These are phyloP conservation scores for Cyanocitta stelleri DNA, from an alignment of 2,113 vertebrate genomes.

Conservation along the genomic window DNA sequence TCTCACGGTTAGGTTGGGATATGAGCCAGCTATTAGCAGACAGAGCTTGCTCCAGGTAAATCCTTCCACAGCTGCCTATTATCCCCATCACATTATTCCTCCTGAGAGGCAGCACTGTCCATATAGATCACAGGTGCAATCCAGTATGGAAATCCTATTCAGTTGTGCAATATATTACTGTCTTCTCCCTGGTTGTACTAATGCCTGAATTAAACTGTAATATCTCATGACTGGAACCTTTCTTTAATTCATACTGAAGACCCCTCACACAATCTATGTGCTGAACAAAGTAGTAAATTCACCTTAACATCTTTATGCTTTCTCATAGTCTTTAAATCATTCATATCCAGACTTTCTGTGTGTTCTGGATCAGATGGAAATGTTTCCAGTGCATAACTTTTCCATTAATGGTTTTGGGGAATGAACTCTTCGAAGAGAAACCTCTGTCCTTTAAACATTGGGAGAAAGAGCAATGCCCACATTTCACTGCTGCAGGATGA, in stretches of 20 bases:
- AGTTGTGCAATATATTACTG: background rate
- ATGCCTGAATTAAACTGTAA: slow-evolving; percentile 11
- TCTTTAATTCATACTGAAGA: slow-evolving; percentile 44
- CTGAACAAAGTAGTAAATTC: slow-evolving; percentile 52
- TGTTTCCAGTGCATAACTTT: background rate
- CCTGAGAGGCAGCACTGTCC: background rate
- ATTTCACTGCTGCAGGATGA: background rate
- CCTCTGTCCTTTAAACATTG: background rate
- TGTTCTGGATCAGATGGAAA: background rate
- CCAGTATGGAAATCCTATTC: background rate
- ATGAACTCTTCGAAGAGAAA: background rate
- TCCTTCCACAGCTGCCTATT: background rate
- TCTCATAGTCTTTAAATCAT: slow-evolving; percentile 42
- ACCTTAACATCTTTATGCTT: slow-evolving; percentile 28
- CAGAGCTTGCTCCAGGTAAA: background rate
- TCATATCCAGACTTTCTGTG: background rate
- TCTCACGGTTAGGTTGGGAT: background rate
- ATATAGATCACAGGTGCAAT: background rate
- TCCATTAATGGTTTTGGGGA: background rate
- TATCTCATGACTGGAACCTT: background rate
- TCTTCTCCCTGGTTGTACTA: background rate
- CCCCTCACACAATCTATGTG: background rate
- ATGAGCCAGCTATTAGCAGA: background rate
- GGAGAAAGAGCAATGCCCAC: background rate
- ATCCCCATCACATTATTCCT: background rate